Conservation (phyloP, 2,797 vertebrate species). For the Halcyon badia region DNA sequence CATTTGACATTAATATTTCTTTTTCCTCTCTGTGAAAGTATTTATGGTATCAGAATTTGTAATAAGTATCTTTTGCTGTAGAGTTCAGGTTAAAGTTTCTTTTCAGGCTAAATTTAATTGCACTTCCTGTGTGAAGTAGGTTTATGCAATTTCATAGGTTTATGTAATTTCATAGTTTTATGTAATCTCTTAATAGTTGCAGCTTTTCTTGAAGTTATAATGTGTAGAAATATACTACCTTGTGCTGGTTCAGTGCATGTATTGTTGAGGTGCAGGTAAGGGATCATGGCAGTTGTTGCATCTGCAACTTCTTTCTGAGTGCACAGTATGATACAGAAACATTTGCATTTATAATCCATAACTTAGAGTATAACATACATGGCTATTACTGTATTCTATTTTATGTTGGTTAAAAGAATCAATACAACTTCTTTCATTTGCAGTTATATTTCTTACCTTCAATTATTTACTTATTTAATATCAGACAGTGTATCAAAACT, state of each 20-base stretch:
- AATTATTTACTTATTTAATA: neutral
- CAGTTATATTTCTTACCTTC: neutral
- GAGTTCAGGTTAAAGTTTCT: neutral
- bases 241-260: neutral
- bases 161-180: too few relatives aligned
- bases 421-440: neutral
- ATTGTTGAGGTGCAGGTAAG: neutral
- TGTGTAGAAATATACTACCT: neutral
- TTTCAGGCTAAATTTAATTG: neutral
- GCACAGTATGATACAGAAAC: neutral
- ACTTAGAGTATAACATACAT: fast-evolving
- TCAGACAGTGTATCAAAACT: neutral
- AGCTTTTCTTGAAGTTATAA: neutral
- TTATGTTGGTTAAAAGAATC: neutral
- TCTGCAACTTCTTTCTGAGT: neutral
- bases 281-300: neutral
- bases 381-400: neutral
- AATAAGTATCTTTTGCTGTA: neutral
- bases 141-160: neutral
- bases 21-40: neutral
- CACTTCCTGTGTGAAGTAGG: neutral
- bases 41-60: neutral
- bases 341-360: neutral
- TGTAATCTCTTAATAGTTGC: neutral
- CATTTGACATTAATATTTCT: neutral